phyloP scores from a whole-genome alignment of 2,888 invertebrate genomes.

The Arenicola marina region DNA sequence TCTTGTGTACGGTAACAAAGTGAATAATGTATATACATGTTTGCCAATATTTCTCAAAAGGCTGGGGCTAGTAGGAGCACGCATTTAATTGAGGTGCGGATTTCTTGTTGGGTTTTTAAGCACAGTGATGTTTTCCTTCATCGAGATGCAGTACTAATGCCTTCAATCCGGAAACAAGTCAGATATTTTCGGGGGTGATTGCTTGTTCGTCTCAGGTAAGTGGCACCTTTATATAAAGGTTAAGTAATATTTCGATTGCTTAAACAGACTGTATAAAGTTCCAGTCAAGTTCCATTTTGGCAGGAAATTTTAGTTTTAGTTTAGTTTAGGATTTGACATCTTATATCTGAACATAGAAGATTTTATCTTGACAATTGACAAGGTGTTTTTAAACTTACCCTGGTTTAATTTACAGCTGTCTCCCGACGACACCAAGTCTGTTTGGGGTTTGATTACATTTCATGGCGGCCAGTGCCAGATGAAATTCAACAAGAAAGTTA shows the following conservation, averaged over 20 bases:
- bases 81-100: too few relatives aligned
- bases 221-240: not conserved
- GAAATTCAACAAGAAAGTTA: conserved; percentile 74
- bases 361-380: not conserved
- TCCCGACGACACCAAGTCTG: conserved; percentile 71
- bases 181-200: conserved; percentile 74
- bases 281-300: too few relatives aligned
- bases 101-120: not conserved
- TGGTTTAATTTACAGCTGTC: conserved; percentile 1
- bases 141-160: conserved; percentile 1
- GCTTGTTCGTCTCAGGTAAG: conserved; percentile 77
- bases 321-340: not conserved
- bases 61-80: too few relatives aligned
- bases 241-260: too few relatives aligned
- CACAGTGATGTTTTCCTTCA: not conserved
- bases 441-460: conserved; percentile 85
- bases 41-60: too few relatives aligned
- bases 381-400: not conserved
- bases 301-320: not conserved
- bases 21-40: too few relatives aligned
- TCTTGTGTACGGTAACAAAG: too few relatives aligned
- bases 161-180: conserved; percentile 9
- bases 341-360: not conserved
- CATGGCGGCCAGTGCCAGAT: conserved; percentile 82
- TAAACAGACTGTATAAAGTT: too few relatives aligned